Base-by-base conservation (phyloP, 2,113 vertebrate genomes). In the Alouatta palliata region DNA sequence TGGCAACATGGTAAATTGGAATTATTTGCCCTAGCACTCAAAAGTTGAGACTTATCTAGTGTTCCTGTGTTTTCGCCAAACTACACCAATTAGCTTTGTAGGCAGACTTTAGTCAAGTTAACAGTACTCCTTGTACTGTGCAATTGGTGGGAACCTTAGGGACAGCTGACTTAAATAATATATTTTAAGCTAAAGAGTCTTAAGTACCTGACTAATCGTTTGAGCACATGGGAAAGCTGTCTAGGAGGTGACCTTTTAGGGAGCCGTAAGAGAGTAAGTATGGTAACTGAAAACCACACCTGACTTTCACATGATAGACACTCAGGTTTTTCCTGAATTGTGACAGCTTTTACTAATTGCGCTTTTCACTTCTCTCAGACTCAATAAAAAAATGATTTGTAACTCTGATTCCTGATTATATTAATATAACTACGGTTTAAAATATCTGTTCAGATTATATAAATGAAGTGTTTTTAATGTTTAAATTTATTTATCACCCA, bases 31-130 rank as follows among this genome's bases (percentile, higher is more conserved):
- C 35, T 45, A 77, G 27, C 3, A 25, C 37, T 95, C 58, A 21
- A 70, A 70, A 45, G 84, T 35, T 90, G 49, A 40, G 66, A 8
- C 37, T 58, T 85, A 79, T 82, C 86, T 3, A 43, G 93, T 61
- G 68, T 68, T 64, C 35, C 64, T 83, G 19, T 86, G 52, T 93
- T 93, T 75, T 94, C 76, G 97, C 76, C 88, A 64, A 54, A 87
- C 58, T 35, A 49, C 20, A 75, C 89, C 92, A 47, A 0, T 90
- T 76, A 88, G 73, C 82, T 43, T 66, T 52, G 5, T n/a, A 27
- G 47, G 37, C 40, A 77, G 49, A 27, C 84, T 73, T 40, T 27
- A 35, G 68, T 49, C 35, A 13, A 13, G 70, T 37, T n/a, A 35
- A 32, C 32, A n/a, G 43, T 45, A 10, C 14, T 17, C 1, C 20